phyloP scores from a whole-genome alignment of 2,797 vertebrate species.

The Micromesistius poutassou region DNA sequence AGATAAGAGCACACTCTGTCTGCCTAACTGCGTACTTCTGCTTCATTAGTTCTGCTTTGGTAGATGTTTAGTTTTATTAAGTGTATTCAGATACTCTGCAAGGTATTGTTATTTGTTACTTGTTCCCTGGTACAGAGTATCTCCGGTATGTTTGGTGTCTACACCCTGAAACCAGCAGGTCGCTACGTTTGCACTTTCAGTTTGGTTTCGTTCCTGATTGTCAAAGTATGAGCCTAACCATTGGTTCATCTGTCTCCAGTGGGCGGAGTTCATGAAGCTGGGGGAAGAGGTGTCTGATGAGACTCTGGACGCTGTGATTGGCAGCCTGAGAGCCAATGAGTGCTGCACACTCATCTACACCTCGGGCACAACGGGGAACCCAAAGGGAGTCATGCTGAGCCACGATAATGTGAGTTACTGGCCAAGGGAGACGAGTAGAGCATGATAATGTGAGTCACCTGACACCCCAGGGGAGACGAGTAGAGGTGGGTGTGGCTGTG shows the following conservation, averaged over 20 bases:
- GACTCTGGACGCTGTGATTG: conserved; percentile 63
- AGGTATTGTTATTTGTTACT: no score
- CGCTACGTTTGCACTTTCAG: no score
- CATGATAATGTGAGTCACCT: no score
- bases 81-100: no score
- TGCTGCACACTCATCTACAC: conserved; percentile 81
- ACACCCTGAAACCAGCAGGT: no score
- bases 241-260: conserved; percentile 55
- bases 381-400: conserved; percentile 82
- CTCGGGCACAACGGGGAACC: conserved; percentile 78
- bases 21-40: no score
- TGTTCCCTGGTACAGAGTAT: not conserved
- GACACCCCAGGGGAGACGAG: no score
- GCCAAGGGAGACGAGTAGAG: no score
- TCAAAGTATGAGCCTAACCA: not conserved
- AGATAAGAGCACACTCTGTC: no score
- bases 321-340: conserved; percentile 72
- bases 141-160: no score
- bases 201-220: not conserved
- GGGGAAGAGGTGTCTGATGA: conserved; percentile 65
- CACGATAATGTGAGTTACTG: conserved; percentile 77
- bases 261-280: conserved; percentile 77
- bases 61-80: no score
- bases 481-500: no score
- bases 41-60: not conserved